A percentile compares a stretch with the other conserved stretches of the same genome.
phyloP scores from a whole-genome alignment of 2,113 vertebrate species.

The Anarhynchus alexandrinus region DNA sequence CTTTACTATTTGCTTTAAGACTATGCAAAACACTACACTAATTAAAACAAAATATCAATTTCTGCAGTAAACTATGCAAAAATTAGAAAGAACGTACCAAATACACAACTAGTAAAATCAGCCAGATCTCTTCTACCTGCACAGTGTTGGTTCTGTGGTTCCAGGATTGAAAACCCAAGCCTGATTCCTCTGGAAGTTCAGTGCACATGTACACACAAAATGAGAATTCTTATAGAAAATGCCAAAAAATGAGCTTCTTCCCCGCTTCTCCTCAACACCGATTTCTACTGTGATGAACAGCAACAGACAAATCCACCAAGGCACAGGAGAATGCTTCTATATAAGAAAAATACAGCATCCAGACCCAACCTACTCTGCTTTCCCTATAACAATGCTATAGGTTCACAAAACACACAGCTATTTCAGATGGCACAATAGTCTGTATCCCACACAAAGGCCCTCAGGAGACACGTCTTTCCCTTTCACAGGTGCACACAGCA shows the following conservation, averaged over 20 bases:
- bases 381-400: neutral
- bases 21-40: neutral
- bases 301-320: neutral
- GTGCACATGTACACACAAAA: neutral
- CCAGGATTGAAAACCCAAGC: neutral
- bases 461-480: neutral
- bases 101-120: neutral
- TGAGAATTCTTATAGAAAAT: neutral
- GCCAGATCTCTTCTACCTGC: neutral
- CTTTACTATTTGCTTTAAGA: neutral
- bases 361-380: neutral
- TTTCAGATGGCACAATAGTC: neutral
- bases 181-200: neutral
- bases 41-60: neutral
- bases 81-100: neutral
- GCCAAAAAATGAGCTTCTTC: neutral
- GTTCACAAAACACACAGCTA: neutral
- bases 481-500: neutral
- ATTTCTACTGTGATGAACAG: neutral
- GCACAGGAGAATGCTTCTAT: neutral
- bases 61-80: neutral
- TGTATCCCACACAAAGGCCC: neutral
- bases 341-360: neutral
- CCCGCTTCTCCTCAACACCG: neutral
- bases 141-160: accelerated